Evolutionary conservation across 1,140 invertebrate species (phyloP).

Genomic region (Saccostrea echinata): DNA sequence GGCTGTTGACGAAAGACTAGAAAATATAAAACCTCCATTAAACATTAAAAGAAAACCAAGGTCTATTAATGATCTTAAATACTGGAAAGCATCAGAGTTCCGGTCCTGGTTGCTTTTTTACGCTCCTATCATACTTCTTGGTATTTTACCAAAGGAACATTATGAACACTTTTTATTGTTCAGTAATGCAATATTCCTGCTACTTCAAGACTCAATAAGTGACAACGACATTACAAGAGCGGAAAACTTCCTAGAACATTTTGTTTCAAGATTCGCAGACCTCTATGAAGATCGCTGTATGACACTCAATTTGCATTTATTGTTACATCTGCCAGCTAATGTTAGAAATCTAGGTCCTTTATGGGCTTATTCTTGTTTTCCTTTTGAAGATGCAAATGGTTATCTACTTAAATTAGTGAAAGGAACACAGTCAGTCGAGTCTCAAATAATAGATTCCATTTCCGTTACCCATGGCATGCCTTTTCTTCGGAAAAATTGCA

Average conservation of each 20-base stretch:
- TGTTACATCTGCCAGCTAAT: conserved; percentile 51
- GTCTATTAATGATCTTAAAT: conserved; percentile 45
- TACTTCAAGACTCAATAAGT: conserved; percentile 40
- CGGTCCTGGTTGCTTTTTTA: conserved; percentile 45
- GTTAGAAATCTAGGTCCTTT: conserved; percentile 56
- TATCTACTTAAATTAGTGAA: conserved; percentile 50
- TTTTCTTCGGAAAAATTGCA: conserved; percentile 33
- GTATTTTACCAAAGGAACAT: not conserved
- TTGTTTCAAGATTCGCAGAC: conserved; percentile 46
- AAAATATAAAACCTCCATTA: conserved; percentile 49
- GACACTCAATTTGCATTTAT: conserved; percentile 53
- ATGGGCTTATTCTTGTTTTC: conserved; percentile 57
- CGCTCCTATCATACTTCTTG: conserved; percentile 18
- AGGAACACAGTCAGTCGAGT: conserved; percentile 55
- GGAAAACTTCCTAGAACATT: conserved; percentile 46
- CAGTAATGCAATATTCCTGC: conserved; percentile 45
- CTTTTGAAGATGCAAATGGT: conserved; percentile 54
- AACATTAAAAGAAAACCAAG: conserved; percentile 46
- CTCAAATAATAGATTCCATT: conserved; percentile 47
- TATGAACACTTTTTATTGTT: conserved; percentile 49
- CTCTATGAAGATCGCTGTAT: conserved; percentile 50
- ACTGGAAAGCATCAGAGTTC: conserved; percentile 59
- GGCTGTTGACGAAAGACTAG: not conserved
- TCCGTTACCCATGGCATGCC: conserved; percentile 43
- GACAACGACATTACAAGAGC: not conserved